phyloP scores from a whole-genome alignment of 2,888 invertebrate species.

The Hartigia nigra region DNA sequence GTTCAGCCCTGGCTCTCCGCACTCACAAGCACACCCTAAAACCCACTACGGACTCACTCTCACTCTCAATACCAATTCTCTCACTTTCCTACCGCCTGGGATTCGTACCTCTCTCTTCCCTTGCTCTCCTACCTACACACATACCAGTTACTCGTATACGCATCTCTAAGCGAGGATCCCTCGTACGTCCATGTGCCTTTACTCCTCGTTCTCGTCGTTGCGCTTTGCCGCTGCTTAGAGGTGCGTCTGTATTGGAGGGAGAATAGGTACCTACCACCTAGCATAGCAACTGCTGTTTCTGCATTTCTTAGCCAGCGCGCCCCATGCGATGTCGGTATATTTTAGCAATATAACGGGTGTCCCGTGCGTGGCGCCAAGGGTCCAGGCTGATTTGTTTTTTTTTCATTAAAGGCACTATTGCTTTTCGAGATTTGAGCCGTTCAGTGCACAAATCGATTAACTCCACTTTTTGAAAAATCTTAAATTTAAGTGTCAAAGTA shows the following conservation, averaged over 20 bases:
- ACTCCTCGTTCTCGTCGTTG: conserved; percentile 8
- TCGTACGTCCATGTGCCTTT: conserved; percentile 22
- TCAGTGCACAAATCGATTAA: no score
- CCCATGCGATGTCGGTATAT: conserved; percentile 53
- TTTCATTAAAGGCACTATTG: background rate
- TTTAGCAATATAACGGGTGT: conserved; percentile 59
- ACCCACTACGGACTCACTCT: conserved; percentile 23
- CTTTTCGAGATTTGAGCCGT: background rate
- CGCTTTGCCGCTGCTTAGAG: conserved; percentile 10
- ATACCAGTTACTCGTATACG: conserved; percentile 19
- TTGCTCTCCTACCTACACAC: conserved; percentile 23
- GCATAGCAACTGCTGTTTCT: conserved; percentile 65
- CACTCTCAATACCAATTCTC: conserved; percentile 20
- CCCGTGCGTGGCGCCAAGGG: conserved; percentile 20
- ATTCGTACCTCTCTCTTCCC: conserved; percentile 16
- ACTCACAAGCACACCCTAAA: conserved; percentile 16
- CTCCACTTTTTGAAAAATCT: no score
- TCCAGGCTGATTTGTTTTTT: background rate
- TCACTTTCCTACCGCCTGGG: conserved; percentile 26
- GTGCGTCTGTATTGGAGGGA: conserved; percentile 37
- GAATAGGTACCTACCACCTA: conserved; percentile 47
- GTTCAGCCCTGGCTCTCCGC: conserved; percentile 39
- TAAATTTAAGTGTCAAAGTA: no score
- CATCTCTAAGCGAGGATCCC: conserved; percentile 21
- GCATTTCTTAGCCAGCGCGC: conserved; percentile 60